A percentile compares a stretch with the other conserved stretches of the same genome.
Evolutionary conservation across 2,113 vertebrate species (phyloP).

Genomic region (Istiophorus platypterus): DNA sequence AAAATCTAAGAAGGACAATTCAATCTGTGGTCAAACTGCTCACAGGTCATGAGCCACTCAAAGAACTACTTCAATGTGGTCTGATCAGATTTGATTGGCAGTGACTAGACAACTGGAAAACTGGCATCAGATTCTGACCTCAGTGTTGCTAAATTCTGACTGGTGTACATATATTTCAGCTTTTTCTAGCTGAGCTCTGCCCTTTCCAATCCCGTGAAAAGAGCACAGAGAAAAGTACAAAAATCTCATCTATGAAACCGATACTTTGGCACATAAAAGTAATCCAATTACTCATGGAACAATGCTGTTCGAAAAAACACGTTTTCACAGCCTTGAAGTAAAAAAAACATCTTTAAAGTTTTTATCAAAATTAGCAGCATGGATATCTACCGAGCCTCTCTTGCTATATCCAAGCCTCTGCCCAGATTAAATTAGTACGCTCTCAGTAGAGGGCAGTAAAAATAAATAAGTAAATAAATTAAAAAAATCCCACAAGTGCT

Average conservation of each 20-base stretch:
- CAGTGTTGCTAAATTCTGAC: background rate
- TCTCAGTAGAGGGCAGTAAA: slow-evolving; percentile 15
- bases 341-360: background rate
- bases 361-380: background rate
- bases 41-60: background rate
- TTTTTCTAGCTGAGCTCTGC: background rate
- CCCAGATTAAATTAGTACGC: background rate
- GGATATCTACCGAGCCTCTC: background rate
- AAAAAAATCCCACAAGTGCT: slow-evolving; percentile 12
- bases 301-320: background rate
- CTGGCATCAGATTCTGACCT: background rate
- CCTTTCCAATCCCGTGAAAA: background rate
- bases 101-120: background rate
- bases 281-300: background rate
- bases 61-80: background rate
- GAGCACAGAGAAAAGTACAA: background rate
- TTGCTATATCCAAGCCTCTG: background rate
- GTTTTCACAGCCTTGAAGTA: background rate
- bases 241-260: background rate
- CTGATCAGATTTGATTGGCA: no score
- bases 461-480: no score
- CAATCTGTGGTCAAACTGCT: no score
- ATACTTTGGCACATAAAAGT: background rate
- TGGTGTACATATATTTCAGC: background rate
- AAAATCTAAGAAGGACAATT: no score